Evolutionary conservation across 2,888 invertebrate genomes (phyloP).

Genomic region (Acleris holmiana): DNA sequence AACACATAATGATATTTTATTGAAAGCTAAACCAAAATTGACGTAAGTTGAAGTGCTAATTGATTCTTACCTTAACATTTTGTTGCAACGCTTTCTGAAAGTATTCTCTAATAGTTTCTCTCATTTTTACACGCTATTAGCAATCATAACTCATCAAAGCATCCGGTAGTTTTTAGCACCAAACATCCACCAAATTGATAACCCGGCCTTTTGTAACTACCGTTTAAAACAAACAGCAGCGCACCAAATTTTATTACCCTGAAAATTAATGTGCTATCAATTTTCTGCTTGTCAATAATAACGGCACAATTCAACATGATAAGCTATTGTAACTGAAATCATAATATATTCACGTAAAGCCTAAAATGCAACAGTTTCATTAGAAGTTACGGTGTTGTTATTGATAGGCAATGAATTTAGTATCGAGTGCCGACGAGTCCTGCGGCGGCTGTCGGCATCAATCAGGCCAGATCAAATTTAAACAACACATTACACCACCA

Average conservation of each 20-base stretch:
- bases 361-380: no score
- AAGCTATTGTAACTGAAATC: no score
- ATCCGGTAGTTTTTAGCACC: slow-evolving; percentile 34
- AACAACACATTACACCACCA: slow-evolving; percentile 56
- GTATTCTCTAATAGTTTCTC: slow-evolving; percentile 1
- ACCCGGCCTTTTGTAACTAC: slow-evolving; percentile 52
- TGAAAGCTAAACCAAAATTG: not conserved
- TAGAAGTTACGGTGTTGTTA: slow-evolving; percentile 35
- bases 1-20: not conserved
- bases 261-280: slow-evolving; percentile 71
- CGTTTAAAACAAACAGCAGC: slow-evolving; percentile 60
- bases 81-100: not conserved
- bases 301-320: no score
- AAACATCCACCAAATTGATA: slow-evolving; percentile 29
- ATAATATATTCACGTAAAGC: no score
- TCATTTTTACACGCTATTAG: slow-evolving; percentile 6
- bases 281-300: slow-evolving; percentile 41
- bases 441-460: slow-evolving; percentile 52
- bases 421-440: slow-evolving; percentile 45
- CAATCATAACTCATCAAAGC: slow-evolving; percentile 18
- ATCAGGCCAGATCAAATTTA: slow-evolving; percentile 54
- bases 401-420: slow-evolving; percentile 66
- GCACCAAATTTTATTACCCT: slow-evolving; percentile 56
- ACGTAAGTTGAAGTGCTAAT: slow-evolving; percentile 2
- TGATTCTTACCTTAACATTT: slow-evolving; percentile 7